A percentile compares a stretch with the other conserved stretches of the same genome.
Conservation (phyloP, 2,113 vertebrate species). For the Riparia riparia region DNA sequence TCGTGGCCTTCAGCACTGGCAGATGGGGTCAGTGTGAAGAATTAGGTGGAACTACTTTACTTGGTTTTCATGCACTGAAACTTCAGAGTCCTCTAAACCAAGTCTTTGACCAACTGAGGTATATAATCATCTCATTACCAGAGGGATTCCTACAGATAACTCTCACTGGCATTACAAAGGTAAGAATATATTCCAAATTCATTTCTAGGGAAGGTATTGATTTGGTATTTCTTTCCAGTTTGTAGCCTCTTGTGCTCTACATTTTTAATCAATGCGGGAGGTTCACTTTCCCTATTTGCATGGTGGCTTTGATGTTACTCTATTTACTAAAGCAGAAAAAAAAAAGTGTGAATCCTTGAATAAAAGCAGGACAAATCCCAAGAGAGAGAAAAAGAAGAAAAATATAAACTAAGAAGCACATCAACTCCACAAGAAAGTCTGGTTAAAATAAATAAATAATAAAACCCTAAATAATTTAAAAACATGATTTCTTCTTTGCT, state of each 20-base stretch:
- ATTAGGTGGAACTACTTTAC: background rate
- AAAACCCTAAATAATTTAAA: background rate
- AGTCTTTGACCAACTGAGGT: background rate
- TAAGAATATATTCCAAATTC: background rate
- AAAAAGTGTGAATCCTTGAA: background rate
- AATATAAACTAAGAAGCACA: background rate
- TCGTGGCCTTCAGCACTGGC: background rate
- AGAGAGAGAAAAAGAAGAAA: background rate
- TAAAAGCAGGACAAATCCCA: background rate
- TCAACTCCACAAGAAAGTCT: background rate
- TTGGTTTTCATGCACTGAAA: background rate
- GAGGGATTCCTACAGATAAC: background rate
- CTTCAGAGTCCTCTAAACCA: background rate
- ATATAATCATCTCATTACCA: background rate
- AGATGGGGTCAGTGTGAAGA: background rate
- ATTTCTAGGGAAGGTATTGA: background rate
- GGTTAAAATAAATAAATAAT: background rate
- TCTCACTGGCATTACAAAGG: background rate
- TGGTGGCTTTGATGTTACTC: background rate
- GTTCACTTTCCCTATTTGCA: background rate
- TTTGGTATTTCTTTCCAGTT: background rate
- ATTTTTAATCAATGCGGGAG: background rate
- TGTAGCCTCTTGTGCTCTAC: background rate
- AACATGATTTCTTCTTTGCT: background rate
- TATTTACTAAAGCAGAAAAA: background rate